phyloP scores from a whole-genome alignment of 2,888 invertebrate genomes.

The Tyria jacobaeae region DNA sequence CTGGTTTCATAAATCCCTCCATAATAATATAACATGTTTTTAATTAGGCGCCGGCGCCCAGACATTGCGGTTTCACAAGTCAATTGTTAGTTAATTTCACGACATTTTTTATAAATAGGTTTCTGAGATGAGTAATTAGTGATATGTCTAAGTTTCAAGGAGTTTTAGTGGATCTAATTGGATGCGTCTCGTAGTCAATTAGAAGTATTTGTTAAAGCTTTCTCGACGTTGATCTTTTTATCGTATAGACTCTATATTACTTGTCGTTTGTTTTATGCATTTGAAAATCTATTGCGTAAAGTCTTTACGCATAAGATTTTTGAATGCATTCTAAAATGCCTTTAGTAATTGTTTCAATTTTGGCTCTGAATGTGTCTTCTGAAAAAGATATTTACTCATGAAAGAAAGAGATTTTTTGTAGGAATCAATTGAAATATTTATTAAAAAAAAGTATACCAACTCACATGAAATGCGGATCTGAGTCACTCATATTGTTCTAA shows the following conservation, averaged over 20 bases:
- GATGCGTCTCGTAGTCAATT: slow-evolving; percentile 1
- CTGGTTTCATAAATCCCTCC: not conserved
- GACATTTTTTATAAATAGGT: not conserved
- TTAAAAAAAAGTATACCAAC: too few relatives aligned
- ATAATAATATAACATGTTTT: slow-evolving; percentile 35
- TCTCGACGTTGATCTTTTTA: not conserved
- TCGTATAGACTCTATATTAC: too few relatives aligned
- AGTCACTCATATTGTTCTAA: too few relatives aligned
- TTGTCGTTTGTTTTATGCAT: too few relatives aligned
- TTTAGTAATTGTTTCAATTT: too few relatives aligned
- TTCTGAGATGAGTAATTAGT: not conserved
- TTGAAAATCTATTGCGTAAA: too few relatives aligned
- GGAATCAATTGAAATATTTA: too few relatives aligned
- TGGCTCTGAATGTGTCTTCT: too few relatives aligned
- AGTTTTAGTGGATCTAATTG: slow-evolving; percentile 7
- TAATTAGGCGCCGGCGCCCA: slow-evolving; percentile 43
- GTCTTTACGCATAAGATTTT: not conserved
- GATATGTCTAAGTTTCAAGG: not conserved
- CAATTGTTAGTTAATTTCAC: slow-evolving; percentile 23
- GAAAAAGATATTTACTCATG: too few relatives aligned
- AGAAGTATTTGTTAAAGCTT: not conserved
- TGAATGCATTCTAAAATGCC: not conserved
- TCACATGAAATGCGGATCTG: too few relatives aligned
- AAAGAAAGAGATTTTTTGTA: too few relatives aligned
- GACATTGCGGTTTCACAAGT: slow-evolving; percentile 34